Percentiles rank a stretch among this genome's conserved stretches.
These are phyloP conservation scores for Dinocampus coccinellae DNA, from an alignment of 2,888 invertebrate genomes.

Conservation along the genomic window DNA sequence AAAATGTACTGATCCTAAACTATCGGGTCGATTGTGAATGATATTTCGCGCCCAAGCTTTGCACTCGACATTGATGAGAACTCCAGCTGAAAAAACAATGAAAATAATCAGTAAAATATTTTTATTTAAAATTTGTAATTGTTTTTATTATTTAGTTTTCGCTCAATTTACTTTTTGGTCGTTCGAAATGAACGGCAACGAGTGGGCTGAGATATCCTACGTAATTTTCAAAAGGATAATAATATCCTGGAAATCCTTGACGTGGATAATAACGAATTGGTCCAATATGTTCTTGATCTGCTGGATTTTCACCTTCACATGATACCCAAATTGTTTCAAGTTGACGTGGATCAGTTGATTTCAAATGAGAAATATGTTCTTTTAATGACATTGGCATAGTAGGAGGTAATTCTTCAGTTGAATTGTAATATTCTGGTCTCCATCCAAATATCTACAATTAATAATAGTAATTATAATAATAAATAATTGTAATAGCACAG, in stretches of 20 bases:
- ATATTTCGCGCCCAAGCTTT: constrained; percentile 81
- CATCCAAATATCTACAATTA: constrained; percentile 82
- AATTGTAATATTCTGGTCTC: constrained; percentile 86
- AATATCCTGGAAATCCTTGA: constrained; percentile 89
- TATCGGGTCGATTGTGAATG: constrained; percentile 76
- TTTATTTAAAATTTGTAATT: too few relatives aligned
- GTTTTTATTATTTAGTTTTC: constrained; percentile 47
- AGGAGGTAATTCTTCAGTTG: constrained; percentile 77
- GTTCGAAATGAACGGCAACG: constrained; percentile 87
- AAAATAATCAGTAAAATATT: neutral
- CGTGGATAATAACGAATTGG: constrained; percentile 85
- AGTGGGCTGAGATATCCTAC: constrained; percentile 91
- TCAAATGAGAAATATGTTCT: constrained; percentile 75
- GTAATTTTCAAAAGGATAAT: constrained; percentile 89
- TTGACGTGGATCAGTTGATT: constrained; percentile 71
- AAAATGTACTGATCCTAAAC: constrained; percentile 81
- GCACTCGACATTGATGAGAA: constrained; percentile 79
- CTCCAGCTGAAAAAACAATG: constrained; percentile 70
- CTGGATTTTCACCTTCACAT: constrained; percentile 94
- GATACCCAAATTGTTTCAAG: constrained; percentile 91
- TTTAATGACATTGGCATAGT: constrained; percentile 81
- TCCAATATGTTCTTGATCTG: constrained; percentile 93
- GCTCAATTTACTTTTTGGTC: constrained; percentile 80
- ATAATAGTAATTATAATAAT: neutral
- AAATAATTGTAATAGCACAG: neutral